Evolutionary conservation across 2,888 invertebrate genomes (phyloP).

Genomic region (Scrobipalpa atriplicella): DNA sequence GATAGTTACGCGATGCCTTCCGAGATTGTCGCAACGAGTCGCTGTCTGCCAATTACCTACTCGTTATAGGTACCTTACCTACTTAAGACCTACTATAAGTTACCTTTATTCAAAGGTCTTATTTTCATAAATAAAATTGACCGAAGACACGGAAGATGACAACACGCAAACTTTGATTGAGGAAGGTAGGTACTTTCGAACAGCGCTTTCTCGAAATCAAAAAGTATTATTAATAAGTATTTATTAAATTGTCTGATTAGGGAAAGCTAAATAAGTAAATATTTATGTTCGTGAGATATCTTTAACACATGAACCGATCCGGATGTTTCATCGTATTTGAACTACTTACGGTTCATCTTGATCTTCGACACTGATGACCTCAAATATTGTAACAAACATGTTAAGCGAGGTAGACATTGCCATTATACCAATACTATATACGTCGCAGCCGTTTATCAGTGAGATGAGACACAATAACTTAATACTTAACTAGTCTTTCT

Average conservation of each 20-base stretch:
- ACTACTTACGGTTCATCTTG: background rate
- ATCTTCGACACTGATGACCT: background rate
- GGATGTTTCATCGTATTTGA: background rate
- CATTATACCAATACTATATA: no score
- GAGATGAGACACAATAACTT: no score
- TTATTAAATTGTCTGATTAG: background rate
- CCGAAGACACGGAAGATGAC: no score
- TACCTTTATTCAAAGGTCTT: background rate
- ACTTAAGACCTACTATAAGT: background rate
- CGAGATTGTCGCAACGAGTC: background rate
- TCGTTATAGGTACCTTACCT: background rate
- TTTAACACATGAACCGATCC: background rate
- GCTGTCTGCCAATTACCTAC: slow-evolving; percentile 7
- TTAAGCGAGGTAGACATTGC: background rate
- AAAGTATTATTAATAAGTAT: no score
- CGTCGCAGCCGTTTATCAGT: no score
- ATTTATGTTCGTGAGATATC: background rate
- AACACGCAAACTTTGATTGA: no score
- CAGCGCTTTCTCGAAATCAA: no score
- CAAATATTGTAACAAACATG: background rate
- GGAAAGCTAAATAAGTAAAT: background rate
- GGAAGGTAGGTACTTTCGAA: no score
- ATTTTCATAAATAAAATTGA: slow-evolving; percentile 1
- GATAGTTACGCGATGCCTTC: slow-evolving; percentile 13
- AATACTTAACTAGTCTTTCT: no score